Conservation (phyloP, 2,113 vertebrate species). For the Notothenia rossii region DNA sequence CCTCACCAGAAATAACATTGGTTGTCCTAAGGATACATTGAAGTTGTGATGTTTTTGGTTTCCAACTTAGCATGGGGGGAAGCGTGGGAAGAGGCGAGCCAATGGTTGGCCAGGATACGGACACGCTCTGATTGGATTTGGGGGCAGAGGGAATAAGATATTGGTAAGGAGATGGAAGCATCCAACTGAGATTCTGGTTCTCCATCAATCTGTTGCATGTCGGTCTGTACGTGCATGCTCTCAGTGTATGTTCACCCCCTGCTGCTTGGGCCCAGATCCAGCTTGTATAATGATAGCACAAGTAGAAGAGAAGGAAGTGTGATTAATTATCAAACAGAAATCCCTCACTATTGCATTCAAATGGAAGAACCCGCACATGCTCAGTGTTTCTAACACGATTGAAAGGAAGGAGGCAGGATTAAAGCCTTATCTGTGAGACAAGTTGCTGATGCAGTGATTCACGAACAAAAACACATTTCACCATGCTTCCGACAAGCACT, state of each 20-base stretch:
- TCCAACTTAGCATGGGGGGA: slow-evolving; percentile 32
- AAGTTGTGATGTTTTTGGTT: slow-evolving; percentile 49
- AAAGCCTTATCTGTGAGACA: slow-evolving; percentile 55
- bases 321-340: slow-evolving; percentile 38
- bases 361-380: slow-evolving; percentile 30
- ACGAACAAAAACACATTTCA: slow-evolving; percentile 53
- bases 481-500: slow-evolving; percentile 15
- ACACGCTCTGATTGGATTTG: slow-evolving; percentile 66
- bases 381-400: slow-evolving; percentile 50
- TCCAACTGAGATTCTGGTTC: slow-evolving; percentile 25
- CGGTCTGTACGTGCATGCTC: slow-evolving; percentile 1
- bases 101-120: slow-evolving; percentile 40
- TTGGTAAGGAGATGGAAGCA: slow-evolving; percentile 20
- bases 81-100: slow-evolving; percentile 36
- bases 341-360: slow-evolving; percentile 18
- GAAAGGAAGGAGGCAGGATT: slow-evolving; percentile 55
- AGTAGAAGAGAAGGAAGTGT: slow-evolving; percentile 41
- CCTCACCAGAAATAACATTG: slow-evolving; percentile 54
- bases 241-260: background rate
- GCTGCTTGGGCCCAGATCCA: slow-evolving; percentile 26
- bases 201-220: slow-evolving; percentile 12
- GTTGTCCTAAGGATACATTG: slow-evolving; percentile 62
- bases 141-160: slow-evolving; percentile 22
- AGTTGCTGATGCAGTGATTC: slow-evolving; percentile 68
- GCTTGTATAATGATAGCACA: slow-evolving; percentile 19